Evolutionary conservation across 2,797 vertebrate species (phyloP), one percentile per base, ranked within the genome.

Genomic region (Bufotes viridis): DNA sequence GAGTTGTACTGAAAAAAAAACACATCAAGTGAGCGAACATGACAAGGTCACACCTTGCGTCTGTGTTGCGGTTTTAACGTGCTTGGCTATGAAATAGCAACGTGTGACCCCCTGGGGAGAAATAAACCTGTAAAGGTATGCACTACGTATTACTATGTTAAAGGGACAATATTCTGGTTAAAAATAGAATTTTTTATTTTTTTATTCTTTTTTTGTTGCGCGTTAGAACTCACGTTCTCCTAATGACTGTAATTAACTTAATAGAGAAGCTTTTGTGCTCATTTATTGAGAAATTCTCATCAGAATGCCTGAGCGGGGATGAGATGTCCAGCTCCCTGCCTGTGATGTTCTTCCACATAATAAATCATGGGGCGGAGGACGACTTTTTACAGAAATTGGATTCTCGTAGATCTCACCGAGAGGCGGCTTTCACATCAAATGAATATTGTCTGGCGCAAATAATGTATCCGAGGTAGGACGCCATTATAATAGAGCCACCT

Each of bases 231-330:
- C 61, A 10, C 67, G 13, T 81, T 61, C 80, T 65, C 58, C 20
- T 65, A 67, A 82, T 82, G 34, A 13, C 7, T 8, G 17, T 53
- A 82, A 82, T 82, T 82, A 49, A 49, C 61, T 61, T 82, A n/a
- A 67, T 53, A 53, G 80, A 82, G 80, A 65, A 67, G 60, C 80
- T 82, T 69, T 58, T 83, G 51, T 72, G 24, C 17, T 74, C 42
- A 49, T 65, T 67, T 67, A 24, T n/a, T 67, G 79, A 81, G 60
- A 24, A 63, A 67, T 53, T 82, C 18, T 17, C 61, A n/a, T 67
- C 60, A 26, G 49, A 11, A 51, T 82, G 67, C 60, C 80, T 17
- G 55, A 15, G 80, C 22, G n/a, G 20, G 29, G 80, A 82, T 67
- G 34, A 24, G 3, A n/a, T 49, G 79, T 81, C 79, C 79, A 10